Evolutionary conservation across 2,797 vertebrate species (phyloP).

Genomic region (Eospalax fontanierii): DNA sequence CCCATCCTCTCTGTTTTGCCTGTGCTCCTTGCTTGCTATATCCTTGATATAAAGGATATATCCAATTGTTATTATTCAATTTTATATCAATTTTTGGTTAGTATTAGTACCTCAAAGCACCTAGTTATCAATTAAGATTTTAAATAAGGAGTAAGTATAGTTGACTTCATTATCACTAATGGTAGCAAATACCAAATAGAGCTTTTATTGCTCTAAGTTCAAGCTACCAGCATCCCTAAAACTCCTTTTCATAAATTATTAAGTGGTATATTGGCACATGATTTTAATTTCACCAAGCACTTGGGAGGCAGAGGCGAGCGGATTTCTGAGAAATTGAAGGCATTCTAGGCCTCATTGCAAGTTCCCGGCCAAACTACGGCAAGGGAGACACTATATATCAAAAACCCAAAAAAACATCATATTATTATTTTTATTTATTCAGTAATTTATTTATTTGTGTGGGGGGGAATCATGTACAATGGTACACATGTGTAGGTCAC

Average conservation of each 20-base stretch:
- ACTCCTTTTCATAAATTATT: too few relatives aligned
- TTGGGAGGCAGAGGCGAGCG: too few relatives aligned
- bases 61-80: not conserved
- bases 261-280: too few relatives aligned
- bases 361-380: too few relatives aligned
- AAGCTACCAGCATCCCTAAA: not conserved
- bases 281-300: too few relatives aligned
- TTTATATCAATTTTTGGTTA: not conserved
- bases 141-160: not conserved
- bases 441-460: not conserved
- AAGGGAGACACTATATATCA: too few relatives aligned
- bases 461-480: not conserved
- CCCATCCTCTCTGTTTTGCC: not conserved
- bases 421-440: not conserved
- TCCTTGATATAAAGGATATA: not conserved
- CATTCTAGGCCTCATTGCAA: too few relatives aligned
- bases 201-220: not conserved
- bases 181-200: not conserved
- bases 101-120: constrained; percentile 38
- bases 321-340: too few relatives aligned
- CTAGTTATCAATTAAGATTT: constrained; percentile 2
- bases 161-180: not conserved
- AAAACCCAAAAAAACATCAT: too few relatives aligned
- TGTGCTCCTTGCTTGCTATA: not conserved
- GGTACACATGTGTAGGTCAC: not conserved